These are phyloP conservation scores for Nerophis lumbriciformis DNA, from an alignment of 2,113 vertebrate genomes.

Conservation along the genomic window DNA sequence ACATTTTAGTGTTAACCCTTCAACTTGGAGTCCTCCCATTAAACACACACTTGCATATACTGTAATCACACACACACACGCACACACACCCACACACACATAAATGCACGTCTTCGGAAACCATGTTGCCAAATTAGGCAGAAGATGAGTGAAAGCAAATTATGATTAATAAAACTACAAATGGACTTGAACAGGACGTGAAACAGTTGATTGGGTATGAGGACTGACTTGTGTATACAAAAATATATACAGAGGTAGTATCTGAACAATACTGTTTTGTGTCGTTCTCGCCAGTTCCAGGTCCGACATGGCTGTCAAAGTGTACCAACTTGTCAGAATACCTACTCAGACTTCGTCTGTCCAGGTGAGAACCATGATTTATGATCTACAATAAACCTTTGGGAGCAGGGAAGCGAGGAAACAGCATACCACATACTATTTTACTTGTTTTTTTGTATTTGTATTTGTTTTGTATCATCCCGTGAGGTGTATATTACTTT, in stretches of 20 bases:
- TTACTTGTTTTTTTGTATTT: no score
- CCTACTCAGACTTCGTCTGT: no score
- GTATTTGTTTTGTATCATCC: no score
- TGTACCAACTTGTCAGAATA: no score
- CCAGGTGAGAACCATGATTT: no score
- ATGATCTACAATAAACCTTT: no score
- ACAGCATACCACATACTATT: no score
- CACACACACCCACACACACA: not conserved
- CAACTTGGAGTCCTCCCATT: constrained; percentile 30
- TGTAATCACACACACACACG: not conserved
- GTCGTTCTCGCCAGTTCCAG: no score
- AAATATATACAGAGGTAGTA: not conserved
- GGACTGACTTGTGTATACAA: not conserved
- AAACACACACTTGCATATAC: constrained; percentile 15
- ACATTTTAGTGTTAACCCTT: constrained; percentile 45
- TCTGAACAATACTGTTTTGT: no score
- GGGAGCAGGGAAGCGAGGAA: no score
- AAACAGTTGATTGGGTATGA: not conserved
- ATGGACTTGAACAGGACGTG: not conserved
- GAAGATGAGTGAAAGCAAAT: constrained; percentile 26
- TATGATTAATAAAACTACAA: constrained; percentile 1
- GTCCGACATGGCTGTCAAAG: no score
- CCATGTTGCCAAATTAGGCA: constrained; percentile 26
- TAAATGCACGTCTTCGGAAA: constrained; percentile 23
- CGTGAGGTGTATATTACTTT: no score